phyloP scores from a whole-genome alignment of 2,888 invertebrate genomes.

The Caenorhabditis becei region DNA sequence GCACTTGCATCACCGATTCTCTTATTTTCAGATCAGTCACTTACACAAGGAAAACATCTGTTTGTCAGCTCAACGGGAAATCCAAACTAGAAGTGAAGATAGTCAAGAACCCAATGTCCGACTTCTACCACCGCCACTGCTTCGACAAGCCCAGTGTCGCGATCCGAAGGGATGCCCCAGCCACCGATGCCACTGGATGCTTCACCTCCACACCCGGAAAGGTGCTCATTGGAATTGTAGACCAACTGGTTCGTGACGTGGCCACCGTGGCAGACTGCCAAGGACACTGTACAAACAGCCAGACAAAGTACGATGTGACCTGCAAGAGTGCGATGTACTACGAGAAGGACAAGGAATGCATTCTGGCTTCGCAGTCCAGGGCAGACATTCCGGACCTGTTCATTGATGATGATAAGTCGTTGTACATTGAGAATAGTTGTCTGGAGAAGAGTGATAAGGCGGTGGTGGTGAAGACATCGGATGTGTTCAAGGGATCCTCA shows the following conservation, averaged over 20 bases:
- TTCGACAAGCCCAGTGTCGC: conserved; percentile 53
- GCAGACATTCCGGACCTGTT: conserved; percentile 71
- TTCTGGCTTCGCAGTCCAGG: conserved; percentile 72
- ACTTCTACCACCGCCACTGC: conserved; percentile 67
- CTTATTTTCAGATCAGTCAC: conserved; percentile 62
- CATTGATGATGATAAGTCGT: conserved; percentile 73
- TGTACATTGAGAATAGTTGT: conserved; percentile 73
- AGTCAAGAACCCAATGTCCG: conserved; percentile 61
- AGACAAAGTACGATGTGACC: conserved; percentile 62
- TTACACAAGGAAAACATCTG: conserved; percentile 44
- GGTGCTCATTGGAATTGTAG: conserved; percentile 73
- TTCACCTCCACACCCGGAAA: conserved; percentile 60
- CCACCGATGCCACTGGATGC: conserved; percentile 39
- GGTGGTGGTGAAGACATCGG: conserved; percentile 56
- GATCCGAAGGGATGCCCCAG: conserved; percentile 40
- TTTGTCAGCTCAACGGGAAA: conserved; percentile 67
- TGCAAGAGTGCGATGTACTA: conserved; percentile 76
- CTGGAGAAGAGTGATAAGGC: conserved; percentile 53
- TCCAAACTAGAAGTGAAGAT: conserved; percentile 59
- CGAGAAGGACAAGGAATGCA: conserved; percentile 76
- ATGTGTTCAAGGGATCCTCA: conserved; percentile 56
- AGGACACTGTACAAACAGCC: conserved; percentile 64
- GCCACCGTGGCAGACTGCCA: conserved; percentile 65
- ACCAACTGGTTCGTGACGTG: conserved; percentile 72
- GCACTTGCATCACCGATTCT: too few relatives aligned